Evolutionary conservation across 2,888 invertebrate genomes (phyloP).

Genomic region (Sphecodes monilicornis): DNA sequence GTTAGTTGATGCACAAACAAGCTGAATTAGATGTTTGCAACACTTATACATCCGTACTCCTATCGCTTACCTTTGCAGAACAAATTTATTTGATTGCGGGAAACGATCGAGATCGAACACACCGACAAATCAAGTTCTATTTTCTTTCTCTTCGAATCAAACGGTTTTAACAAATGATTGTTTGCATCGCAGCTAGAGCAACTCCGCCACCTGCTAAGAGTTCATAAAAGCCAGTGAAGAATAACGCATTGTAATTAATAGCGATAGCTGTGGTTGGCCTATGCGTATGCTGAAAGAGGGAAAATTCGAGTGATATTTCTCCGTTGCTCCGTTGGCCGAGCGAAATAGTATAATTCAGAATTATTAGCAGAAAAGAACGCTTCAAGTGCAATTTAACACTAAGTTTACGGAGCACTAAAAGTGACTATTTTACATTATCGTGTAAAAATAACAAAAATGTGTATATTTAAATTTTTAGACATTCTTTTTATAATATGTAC

Average conservation of each 20-base stretch:
- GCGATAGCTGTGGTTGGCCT: constrained; percentile 47
- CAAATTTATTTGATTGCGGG: neutral
- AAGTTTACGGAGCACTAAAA: too few relatives aligned
- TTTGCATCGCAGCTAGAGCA: constrained; percentile 26
- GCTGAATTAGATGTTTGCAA: neutral
- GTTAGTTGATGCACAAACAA: neutral
- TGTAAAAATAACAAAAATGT: too few relatives aligned
- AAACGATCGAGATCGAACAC: neutral
- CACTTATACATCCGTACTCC: neutral
- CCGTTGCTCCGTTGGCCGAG: neutral
- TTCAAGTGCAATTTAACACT: too few relatives aligned
- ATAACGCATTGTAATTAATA: constrained; percentile 44
- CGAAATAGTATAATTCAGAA: neutral
- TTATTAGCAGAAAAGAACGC: too few relatives aligned
- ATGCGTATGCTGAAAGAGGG: constrained; percentile 63
- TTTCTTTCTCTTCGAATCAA: neutral
- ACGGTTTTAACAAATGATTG: neutral
- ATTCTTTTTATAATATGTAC: too few relatives aligned
- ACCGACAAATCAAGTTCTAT: constrained; percentile 16
- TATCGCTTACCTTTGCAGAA: constrained; percentile 38
- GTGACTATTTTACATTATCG: too few relatives aligned
- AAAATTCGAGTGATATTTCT: constrained; percentile 37
- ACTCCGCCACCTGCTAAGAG: constrained; percentile 73
- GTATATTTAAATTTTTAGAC: too few relatives aligned
- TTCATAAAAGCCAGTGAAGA: constrained; percentile 61